Evolutionary conservation across 2,113 vertebrate genomes (phyloP).

Genomic region (Poicephalus gulielmi): DNA sequence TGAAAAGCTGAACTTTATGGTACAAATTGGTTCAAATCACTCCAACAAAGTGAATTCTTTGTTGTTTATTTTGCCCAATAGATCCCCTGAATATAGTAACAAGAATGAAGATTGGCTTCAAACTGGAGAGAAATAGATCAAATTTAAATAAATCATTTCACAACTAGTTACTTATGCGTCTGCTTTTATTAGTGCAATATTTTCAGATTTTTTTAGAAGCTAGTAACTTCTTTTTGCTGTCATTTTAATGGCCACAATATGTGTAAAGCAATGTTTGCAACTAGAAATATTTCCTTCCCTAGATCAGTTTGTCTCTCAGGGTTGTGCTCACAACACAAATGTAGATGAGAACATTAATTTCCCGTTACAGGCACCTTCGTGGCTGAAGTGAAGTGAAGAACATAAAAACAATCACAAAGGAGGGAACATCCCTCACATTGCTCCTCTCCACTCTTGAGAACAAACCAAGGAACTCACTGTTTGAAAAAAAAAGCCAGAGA

Average conservation of each 20-base stretch:
- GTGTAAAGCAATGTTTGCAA: background rate
- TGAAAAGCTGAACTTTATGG: background rate
- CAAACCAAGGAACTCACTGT: background rate
- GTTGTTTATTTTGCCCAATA: background rate
- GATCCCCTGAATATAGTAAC: background rate
- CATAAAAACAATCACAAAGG: background rate
- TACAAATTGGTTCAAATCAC: background rate
- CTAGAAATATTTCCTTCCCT: background rate
- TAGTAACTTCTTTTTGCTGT: background rate
- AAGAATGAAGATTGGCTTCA: background rate
- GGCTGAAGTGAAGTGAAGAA: background rate
- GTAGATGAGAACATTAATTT: background rate
- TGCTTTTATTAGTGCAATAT: background rate
- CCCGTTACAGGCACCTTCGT: background rate
- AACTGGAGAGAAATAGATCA: background rate
- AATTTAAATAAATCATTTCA: background rate
- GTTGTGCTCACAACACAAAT: fast-evolving
- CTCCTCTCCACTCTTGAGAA: background rate
- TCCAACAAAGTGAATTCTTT: background rate
- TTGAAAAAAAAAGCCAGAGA: background rate
- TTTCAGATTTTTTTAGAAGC: background rate
- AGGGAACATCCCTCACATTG: fast-evolving
- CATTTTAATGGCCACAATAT: background rate
- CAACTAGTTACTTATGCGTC: fast-evolving
- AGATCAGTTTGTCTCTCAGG: background rate